Percentiles rank a stretch among this genome's conserved stretches.
Evolutionary conservation across 2,888 invertebrate species (phyloP).

Genomic region (Troides aeacus): DNA sequence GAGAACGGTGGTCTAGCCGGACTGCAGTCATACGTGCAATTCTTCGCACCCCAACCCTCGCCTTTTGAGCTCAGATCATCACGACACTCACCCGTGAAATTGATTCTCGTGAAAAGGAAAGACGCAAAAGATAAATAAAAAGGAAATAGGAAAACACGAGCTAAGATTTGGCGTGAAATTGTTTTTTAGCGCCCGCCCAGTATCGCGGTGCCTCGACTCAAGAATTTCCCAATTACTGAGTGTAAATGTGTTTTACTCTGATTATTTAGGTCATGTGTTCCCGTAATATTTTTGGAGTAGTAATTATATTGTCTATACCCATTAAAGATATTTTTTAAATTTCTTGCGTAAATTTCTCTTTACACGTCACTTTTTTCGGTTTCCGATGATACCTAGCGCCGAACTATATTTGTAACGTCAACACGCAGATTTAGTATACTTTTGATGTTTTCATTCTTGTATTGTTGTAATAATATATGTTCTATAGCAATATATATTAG

Average conservation of each 20-base stretch:
- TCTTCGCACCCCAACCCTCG: constrained; percentile 54
- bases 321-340: not conserved
- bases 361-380: not conserved
- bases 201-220: constrained; percentile 60
- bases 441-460: not conserved
- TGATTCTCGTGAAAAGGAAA: constrained; percentile 79
- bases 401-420: not conserved
- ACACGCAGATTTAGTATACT: not conserved
- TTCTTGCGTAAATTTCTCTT: not conserved
- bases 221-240: constrained; percentile 78
- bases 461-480: not conserved
- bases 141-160: constrained; percentile 80
- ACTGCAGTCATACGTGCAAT: constrained; percentile 52
- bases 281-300: constrained; percentile 6
- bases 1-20: constrained; percentile 46
- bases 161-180: constrained; percentile 81
- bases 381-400: not conserved
- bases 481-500: not conserved
- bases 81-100: constrained; percentile 80
- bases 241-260: constrained; percentile 72
- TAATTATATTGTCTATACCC: constrained; percentile 9
- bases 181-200: constrained; percentile 75
- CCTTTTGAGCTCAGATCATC: constrained; percentile 78
- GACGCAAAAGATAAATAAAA: constrained; percentile 79
- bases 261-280: constrained; percentile 60